Evolutionary conservation across 2,888 invertebrate species (phyloP).

Genomic region (Kuschelorhynchus macadamiae): DNA sequence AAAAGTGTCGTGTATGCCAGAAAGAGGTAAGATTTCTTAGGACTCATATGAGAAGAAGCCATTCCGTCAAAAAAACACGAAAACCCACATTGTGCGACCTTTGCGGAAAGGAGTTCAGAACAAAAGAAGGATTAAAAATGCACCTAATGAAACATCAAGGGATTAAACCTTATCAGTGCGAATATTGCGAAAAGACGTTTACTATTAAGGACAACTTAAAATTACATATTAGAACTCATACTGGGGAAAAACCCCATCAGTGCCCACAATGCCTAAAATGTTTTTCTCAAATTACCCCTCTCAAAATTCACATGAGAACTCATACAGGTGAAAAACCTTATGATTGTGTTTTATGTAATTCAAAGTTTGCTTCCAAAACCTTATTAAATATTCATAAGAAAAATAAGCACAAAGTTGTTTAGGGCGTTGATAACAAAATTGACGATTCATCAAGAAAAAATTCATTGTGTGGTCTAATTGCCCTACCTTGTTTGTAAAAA

Average conservation of each 20-base stretch:
- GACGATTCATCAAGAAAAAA: too few relatives aligned
- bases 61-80: slow-evolving; percentile 4
- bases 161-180: slow-evolving; percentile 54
- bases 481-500: too few relatives aligned
- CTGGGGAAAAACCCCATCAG: slow-evolving; percentile 71
- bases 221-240: slow-evolving; percentile 67
- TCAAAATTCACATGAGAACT: slow-evolving; percentile 67
- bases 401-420: slow-evolving; percentile 49
- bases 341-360: slow-evolving; percentile 65
- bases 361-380: slow-evolving; percentile 69
- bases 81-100: slow-evolving; percentile 67
- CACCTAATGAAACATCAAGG: slow-evolving; percentile 54
- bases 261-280: slow-evolving; percentile 72
- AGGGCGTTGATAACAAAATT: too few relatives aligned
- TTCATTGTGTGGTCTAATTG: too few relatives aligned
- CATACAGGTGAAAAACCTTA: slow-evolving; percentile 67
- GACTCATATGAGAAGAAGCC: slow-evolving; percentile 10
- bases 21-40: slow-evolving; percentile 14
- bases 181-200: slow-evolving; percentile 55
- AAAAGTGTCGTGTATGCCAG: slow-evolving; percentile 8
- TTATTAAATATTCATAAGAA: slow-evolving; percentile 56
- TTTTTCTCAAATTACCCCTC: slow-evolving; percentile 64
- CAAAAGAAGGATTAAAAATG: slow-evolving; percentile 15
- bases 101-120: slow-evolving; percentile 71
- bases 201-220: slow-evolving; percentile 52